These are phyloP conservation scores for Temnothorax nylanderi DNA, from an alignment of 1,140 invertebrate genomes.

Conservation along the genomic window DNA sequence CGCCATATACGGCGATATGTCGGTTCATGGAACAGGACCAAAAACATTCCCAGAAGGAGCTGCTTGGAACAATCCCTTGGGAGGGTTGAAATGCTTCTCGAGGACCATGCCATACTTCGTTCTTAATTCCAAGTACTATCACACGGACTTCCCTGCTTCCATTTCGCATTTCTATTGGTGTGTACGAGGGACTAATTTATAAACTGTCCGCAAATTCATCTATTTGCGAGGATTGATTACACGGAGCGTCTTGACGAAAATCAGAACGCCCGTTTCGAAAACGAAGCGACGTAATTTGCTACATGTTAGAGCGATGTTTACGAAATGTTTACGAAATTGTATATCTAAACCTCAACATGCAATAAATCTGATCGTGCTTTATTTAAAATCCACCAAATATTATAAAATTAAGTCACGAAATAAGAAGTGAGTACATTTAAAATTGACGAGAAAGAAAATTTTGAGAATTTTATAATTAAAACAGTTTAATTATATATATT, in stretches of 20 bases:
- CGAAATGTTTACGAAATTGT: not conserved
- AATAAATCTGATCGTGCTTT: not conserved
- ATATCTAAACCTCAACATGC: not conserved
- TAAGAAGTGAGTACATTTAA: not conserved
- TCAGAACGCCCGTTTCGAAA: slow-evolving; percentile 30
- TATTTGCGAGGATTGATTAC: slow-evolving; percentile 56
- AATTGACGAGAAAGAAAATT: not conserved
- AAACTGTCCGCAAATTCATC: slow-evolving; percentile 69
- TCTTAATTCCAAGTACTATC: slow-evolving; percentile 71
- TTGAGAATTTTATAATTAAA: not conserved
- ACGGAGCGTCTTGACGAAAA: slow-evolving; percentile 66
- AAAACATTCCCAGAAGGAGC: slow-evolving; percentile 68
- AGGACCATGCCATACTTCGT: slow-evolving; percentile 31
- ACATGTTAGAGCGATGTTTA: not conserved
- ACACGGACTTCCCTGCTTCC: slow-evolving; percentile 69
- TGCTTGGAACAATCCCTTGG: slow-evolving; percentile 70
- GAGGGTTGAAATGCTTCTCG: slow-evolving; percentile 73
- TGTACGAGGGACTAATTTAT: slow-evolving; percentile 67
- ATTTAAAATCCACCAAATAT: not conserved
- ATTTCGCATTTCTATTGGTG: slow-evolving; percentile 67
- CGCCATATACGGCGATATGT: slow-evolving; percentile 52
- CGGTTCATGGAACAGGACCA: slow-evolving; percentile 18
- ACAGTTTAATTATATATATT: not conserved
- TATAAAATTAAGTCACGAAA: not conserved
- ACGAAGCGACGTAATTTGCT: not conserved